phyloP scores from a whole-genome alignment of 1,140 invertebrate species.

The Zaprionus ornatus region DNA sequence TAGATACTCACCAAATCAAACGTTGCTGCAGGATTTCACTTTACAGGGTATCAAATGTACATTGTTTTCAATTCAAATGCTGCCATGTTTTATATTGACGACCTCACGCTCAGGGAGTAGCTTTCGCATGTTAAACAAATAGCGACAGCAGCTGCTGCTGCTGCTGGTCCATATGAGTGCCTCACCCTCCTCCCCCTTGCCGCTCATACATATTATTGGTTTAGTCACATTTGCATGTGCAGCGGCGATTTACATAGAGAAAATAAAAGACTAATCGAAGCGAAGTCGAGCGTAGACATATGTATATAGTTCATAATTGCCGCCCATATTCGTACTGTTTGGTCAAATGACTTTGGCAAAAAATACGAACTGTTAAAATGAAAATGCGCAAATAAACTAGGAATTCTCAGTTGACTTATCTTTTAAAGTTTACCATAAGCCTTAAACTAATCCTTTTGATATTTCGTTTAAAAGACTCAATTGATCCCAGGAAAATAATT shows the following conservation, averaged over 20 bases:
- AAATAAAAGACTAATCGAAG: constrained; percentile 69
- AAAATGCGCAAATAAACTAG: too few species aligned
- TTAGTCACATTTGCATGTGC: constrained; percentile 80
- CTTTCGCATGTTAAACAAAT: constrained; percentile 56
- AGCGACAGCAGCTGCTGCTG: constrained; percentile 36
- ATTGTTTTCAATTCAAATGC: constrained; percentile 38
- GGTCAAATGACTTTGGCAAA: constrained; percentile 14
- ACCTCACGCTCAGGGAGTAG: constrained; percentile 4
- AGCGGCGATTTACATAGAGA: constrained; percentile 74
- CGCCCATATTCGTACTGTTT: constrained; percentile 26
- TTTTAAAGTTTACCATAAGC: too few species aligned
- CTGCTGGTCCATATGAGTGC: background rate
- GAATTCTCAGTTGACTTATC: too few species aligned
- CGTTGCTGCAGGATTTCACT: background rate
- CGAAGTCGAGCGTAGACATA: constrained; percentile 36
- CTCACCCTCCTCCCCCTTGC: background rate
- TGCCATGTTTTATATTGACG: constrained; percentile 64
- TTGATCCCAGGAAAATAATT: too few species aligned
- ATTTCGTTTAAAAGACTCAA: too few species aligned
- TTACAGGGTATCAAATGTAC: constrained; percentile 41
- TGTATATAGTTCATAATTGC: constrained; percentile 45
- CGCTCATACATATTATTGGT: constrained; percentile 71
- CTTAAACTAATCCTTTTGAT: too few species aligned
- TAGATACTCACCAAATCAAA: background rate
- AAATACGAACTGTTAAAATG: too few species aligned